These are phyloP conservation scores for Oceanodroma leucorhoa DNA, from an alignment of 2,797 vertebrate genomes.

Conservation along the genomic window DNA sequence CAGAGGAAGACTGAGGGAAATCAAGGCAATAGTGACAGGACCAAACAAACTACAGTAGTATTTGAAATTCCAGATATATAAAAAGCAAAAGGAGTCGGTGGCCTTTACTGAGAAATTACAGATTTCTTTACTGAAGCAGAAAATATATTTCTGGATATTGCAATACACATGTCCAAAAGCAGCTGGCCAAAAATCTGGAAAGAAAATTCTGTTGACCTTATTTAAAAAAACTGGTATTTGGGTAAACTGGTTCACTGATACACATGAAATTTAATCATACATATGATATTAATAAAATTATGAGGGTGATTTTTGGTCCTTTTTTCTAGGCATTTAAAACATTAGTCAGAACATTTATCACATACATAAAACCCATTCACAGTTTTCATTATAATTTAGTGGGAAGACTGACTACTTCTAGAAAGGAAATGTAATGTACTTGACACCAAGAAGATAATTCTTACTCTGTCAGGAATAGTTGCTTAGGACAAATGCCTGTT, in stretches of 20 bases:
- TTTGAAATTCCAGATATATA: not conserved
- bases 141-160: not conserved
- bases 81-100: not conserved
- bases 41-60: not conserved
- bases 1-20: not conserved
- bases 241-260: not conserved
- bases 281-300: not conserved
- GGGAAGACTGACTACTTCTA: not conserved
- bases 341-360: not conserved
- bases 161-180: not conserved
- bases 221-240: not conserved
- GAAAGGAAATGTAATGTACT: not conserved
- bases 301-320: not conserved
- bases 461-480: not conserved
- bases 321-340: not conserved
- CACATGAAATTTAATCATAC: not conserved
- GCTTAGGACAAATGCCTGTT: not conserved
- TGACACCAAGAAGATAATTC: not conserved
- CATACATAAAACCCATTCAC: not conserved
- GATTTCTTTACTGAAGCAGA: not conserved
- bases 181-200: not conserved
- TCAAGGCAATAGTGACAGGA: not conserved
- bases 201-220: not conserved
- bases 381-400: not conserved
- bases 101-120: not conserved